These are phyloP conservation scores for Esperia sulphurella DNA, from an alignment of 2,888 invertebrate species.

Conservation along the genomic window DNA sequence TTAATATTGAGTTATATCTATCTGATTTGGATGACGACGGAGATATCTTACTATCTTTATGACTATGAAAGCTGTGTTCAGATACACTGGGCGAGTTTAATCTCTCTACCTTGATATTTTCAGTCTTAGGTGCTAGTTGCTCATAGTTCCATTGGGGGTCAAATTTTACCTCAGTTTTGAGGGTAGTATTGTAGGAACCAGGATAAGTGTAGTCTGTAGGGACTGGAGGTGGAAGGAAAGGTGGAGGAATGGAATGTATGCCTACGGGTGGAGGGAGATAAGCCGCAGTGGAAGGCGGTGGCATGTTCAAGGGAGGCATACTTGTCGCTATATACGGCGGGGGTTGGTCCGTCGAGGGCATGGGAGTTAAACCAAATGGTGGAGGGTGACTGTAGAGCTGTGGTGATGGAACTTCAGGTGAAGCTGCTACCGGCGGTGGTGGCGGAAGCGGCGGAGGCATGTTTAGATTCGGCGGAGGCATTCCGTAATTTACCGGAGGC, in stretches of 20 bases:
- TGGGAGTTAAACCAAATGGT: conserved; percentile 22
- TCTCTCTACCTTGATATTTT: background rate
- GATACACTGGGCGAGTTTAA: background rate
- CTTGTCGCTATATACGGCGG: conserved; percentile 5
- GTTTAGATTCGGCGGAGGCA: conserved; percentile 50
- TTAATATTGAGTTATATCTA: background rate
- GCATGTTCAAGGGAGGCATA: conserved; percentile 23
- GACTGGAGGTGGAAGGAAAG: conserved; percentile 19
- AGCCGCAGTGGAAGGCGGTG: conserved; percentile 25
- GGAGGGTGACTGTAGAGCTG: conserved; percentile 31
- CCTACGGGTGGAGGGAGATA: conserved; percentile 21
- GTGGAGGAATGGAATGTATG: conserved; percentile 21
- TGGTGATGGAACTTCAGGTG: conserved; percentile 26
- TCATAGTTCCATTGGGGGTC: background rate
- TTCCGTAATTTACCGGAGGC: conserved; percentile 49
- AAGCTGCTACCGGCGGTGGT: conserved; percentile 20
- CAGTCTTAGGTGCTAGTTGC: background rate
- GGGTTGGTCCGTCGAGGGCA: conserved; percentile 14
- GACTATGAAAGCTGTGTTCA: background rate
- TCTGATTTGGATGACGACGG: conserved; percentile 14
- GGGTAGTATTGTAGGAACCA: conserved; percentile 6
- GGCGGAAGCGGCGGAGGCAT: conserved; percentile 36
- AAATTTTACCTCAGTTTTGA: background rate
- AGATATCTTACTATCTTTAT: conserved; percentile 13
- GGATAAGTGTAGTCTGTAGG: conserved; percentile 18